phyloP scores from a whole-genome alignment of 2,797 vertebrate species.

The Micromesistius poutassou region DNA sequence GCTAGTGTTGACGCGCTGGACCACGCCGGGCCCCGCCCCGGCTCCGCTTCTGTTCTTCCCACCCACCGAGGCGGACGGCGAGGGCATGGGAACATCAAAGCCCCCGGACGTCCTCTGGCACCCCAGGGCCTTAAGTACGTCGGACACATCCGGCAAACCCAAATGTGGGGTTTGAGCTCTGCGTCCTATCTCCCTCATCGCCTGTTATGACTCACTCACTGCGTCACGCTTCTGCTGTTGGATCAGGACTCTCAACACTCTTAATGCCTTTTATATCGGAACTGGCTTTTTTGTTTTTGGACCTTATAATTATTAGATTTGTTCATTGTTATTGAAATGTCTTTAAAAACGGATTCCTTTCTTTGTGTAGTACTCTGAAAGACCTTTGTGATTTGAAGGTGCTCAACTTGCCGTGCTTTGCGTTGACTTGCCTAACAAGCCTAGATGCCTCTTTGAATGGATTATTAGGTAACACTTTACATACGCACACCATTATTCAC shows the following conservation, averaged over 20 bases:
- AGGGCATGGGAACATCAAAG: constrained; percentile 61
- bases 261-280: not conserved
- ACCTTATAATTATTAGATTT: not conserved
- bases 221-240: not conserved
- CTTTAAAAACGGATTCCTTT: too few species aligned
- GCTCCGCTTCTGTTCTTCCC: constrained; percentile 65
- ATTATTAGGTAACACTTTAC: too few species aligned
- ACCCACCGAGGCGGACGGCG: constrained; percentile 57
- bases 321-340: not conserved
- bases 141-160: constrained; percentile 17
- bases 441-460: too few species aligned
- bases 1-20: constrained; percentile 54
- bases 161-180: not conserved
- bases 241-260: too few species aligned
- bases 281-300: not conserved
- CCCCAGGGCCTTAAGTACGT: constrained; percentile 40
- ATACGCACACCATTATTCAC: too few species aligned
- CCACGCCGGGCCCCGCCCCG: constrained; percentile 25
- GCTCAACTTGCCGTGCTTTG: not conserved
- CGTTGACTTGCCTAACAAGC: not conserved
- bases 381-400: not conserved
- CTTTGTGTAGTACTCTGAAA: not conserved
- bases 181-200: not conserved
- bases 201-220: not conserved
- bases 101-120: constrained; percentile 31